Evolutionary conservation across 2,113 vertebrate species (phyloP).

Genomic region (Thermophis baileyi): DNA sequence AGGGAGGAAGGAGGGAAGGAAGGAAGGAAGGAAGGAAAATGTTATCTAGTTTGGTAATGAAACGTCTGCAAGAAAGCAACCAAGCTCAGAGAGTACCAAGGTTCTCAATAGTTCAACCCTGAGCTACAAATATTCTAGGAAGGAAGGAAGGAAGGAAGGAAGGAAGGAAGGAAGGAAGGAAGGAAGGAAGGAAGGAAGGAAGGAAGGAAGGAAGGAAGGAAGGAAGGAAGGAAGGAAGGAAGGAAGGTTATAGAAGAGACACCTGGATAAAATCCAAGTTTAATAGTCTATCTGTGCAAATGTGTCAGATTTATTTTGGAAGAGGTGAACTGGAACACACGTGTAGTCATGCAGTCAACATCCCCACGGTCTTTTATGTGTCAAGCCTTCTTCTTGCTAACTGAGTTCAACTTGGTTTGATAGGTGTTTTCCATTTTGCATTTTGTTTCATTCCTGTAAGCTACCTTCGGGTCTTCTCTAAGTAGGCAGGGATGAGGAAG

Average conservation of each 20-base stretch:
- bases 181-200: too few species aligned
- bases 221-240: too few species aligned
- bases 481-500: background rate
- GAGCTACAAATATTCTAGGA: too few species aligned
- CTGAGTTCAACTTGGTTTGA: background rate
- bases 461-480: background rate
- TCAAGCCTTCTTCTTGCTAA: background rate
- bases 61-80: too few species aligned
- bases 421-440: background rate
- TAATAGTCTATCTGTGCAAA: background rate
- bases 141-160: accelerated
- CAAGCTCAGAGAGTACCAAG: too few species aligned
- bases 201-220: too few species aligned
- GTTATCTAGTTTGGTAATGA: too few species aligned
- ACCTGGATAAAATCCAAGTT: background rate
- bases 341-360: background rate
- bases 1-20: too few species aligned
- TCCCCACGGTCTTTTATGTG: background rate
- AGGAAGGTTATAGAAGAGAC: background rate
- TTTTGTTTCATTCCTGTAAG: background rate
- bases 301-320: background rate
- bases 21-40: too few species aligned
- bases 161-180: too few species aligned
- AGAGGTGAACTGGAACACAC: background rate
- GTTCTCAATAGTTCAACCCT: too few species aligned